A percentile compares a stretch with the other conserved stretches of the same genome.
Conservation (phyloP, 2,113 vertebrate genomes). For the Tetraodon nigroviridis region DNA sequence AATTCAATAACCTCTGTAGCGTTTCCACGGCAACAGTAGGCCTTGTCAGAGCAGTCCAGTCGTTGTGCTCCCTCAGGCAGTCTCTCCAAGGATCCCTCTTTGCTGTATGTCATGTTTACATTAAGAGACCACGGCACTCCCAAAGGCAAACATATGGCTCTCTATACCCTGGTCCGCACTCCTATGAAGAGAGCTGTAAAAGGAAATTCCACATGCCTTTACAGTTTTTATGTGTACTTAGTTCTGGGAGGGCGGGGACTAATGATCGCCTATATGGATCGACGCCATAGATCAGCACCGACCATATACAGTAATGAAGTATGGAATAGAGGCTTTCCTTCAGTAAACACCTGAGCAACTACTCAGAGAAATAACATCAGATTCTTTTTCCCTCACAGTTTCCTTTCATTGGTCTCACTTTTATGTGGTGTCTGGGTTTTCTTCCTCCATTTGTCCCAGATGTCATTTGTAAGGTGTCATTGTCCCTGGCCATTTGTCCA, state of each 20-base stretch:
- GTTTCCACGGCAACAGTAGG: slow-evolving; percentile 53
- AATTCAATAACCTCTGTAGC: slow-evolving; percentile 46
- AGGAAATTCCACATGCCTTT: slow-evolving; percentile 2
- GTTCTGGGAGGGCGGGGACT: neutral
- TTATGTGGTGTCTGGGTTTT: slow-evolving; percentile 36
- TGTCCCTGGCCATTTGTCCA: slow-evolving; percentile 28
- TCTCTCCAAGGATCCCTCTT: slow-evolving; percentile 35
- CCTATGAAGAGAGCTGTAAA: neutral
- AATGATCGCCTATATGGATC: neutral
- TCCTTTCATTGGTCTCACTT: slow-evolving; percentile 24
- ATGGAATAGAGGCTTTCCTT: slow-evolving; percentile 8
- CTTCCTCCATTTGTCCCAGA: slow-evolving; percentile 49
- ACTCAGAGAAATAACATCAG: slow-evolving; percentile 13
- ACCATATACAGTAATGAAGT: neutral
- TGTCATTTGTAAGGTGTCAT: slow-evolving; percentile 54
- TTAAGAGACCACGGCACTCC: slow-evolving; percentile 21
- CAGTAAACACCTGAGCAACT: slow-evolving; percentile 2
- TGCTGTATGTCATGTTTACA: slow-evolving; percentile 50
- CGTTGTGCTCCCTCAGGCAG: slow-evolving; percentile 20
- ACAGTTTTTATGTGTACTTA: neutral
- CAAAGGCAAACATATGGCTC: slow-evolving; percentile 37
- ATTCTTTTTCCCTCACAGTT: neutral
- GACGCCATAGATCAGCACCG: slow-evolving; percentile 1
- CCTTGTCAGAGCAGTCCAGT: slow-evolving; percentile 30
- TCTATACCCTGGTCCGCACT: neutral